phyloP scores from a whole-genome alignment of 2,888 invertebrate genomes.

The Lepeophtheirus nordmannii region DNA sequence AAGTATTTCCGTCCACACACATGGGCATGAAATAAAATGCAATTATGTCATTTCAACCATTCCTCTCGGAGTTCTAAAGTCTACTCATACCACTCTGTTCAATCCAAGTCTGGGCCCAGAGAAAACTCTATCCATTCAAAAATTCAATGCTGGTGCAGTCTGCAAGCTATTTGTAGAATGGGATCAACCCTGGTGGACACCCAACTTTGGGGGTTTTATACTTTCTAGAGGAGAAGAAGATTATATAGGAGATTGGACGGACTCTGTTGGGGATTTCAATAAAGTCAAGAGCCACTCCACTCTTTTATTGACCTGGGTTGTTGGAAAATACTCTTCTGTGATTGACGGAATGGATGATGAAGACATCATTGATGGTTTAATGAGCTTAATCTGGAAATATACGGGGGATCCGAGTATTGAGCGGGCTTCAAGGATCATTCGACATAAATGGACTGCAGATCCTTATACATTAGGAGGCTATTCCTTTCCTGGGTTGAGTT shows the following conservation, averaged over 20 bases:
- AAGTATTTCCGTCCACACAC: background rate
- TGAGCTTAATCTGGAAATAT: background rate
- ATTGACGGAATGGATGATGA: background rate
- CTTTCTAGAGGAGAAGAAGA: background rate
- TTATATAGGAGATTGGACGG: slow-evolving; percentile 1
- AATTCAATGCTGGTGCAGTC: background rate
- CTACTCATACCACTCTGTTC: background rate
- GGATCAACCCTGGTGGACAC: slow-evolving; percentile 9
- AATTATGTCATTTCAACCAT: background rate
- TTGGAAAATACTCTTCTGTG: background rate
- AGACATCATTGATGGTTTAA: background rate
- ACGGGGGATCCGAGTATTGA: background rate
- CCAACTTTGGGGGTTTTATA: background rate
- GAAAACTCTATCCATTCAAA: background rate
- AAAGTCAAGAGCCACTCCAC: background rate
- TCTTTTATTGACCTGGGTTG: background rate
- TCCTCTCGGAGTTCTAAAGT: background rate
- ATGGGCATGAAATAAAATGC: background rate
- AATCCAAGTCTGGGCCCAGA: background rate
- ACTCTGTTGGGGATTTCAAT: background rate
- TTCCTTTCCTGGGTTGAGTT: background rate
- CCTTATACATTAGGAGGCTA: background rate
- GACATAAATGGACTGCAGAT: background rate
- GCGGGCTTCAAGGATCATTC: background rate
- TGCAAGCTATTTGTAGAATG: background rate